Evolutionary conservation across 2,113 vertebrate species (phyloP).

Genomic region (Dissostichus mawsoni): DNA sequence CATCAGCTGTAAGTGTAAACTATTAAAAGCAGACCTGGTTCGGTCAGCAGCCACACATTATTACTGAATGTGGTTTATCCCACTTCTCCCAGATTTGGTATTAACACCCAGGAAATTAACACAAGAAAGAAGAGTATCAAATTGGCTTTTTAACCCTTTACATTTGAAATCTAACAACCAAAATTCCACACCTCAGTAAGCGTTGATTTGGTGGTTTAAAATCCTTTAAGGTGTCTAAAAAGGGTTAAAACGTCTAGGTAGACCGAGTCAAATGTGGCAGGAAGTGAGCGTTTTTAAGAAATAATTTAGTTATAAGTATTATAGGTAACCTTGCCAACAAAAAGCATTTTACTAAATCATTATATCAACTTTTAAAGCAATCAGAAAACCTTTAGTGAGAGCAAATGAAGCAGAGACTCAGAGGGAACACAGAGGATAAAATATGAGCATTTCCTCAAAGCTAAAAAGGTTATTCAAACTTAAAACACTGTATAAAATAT

Average conservation of each 20-base stretch:
- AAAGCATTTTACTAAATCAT: not conserved
- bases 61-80: not conserved
- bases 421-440: not conserved
- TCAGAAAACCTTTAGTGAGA: not conserved
- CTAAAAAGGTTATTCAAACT: not conserved
- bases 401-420: not conserved
- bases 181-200: not conserved
- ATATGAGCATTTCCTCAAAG: not conserved
- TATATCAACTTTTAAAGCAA: not conserved
- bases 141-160: not conserved
- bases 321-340: not conserved
- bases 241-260: not conserved
- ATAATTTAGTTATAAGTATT: not conserved
- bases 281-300: too few species aligned
- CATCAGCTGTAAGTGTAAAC: conserved; percentile 1
- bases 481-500: not conserved
- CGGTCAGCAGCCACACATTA: too few species aligned
- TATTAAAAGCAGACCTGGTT: not conserved
- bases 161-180: not conserved
- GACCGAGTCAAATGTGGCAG: not conserved
- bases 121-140: not conserved
- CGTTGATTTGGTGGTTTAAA: not conserved
- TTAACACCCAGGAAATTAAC: conserved; percentile 5
- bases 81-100: not conserved
- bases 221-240: not conserved